Evolutionary conservation across 2,113 vertebrate species (phyloP), one percentile per base, ranked within the genome.

Genomic region (Megalops atlanticus): DNA sequence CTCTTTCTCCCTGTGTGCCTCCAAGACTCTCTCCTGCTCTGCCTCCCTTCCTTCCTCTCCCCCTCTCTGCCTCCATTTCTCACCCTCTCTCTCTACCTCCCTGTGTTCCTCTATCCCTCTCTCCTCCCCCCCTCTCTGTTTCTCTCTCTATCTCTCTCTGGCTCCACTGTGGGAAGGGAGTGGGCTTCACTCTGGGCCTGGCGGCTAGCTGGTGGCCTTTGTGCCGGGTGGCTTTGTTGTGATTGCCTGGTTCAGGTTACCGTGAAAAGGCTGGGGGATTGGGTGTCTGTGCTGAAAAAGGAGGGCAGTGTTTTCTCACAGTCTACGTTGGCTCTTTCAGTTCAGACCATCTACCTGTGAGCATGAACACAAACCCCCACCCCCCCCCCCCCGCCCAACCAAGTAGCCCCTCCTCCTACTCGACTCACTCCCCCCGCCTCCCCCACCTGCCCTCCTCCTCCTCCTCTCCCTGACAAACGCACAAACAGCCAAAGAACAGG

Each of bases 241-340:
- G 40, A 70, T 35, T 12, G 58, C 40, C 3, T 5, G 3, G n/a
- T 31, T 78, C 77, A 21, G 38, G 40, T 78, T 78, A 78, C 77
- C 54, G 3, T 69, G 39, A 18, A 78, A 70, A 45, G 58, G 6
- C 7, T 12, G 38, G 27, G 33, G 77, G 77, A 38, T 78, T 64
- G 40, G 39, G 77, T 78, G 58, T 78, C 77, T 41, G 10, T 35
- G 39, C 39, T 38, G 38, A 78, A 39, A 64, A 78, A 78, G 54
- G 39, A 78, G 49, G 12, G n/a, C 77, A 70, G 77, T 15, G 27
- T 31, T 70, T 78, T 78, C 77, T 78, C 77, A 78, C 58, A 78
- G 58, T 69, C 58, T 45, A 27, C 76, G 38, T 49, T n/a, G 47
- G n/a, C 35, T 16, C 45, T 36, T 54, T 77, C 47, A 38, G 35